Conservation (phyloP, 2,113 vertebrate species). For the Ceyx margarethae region DNA sequence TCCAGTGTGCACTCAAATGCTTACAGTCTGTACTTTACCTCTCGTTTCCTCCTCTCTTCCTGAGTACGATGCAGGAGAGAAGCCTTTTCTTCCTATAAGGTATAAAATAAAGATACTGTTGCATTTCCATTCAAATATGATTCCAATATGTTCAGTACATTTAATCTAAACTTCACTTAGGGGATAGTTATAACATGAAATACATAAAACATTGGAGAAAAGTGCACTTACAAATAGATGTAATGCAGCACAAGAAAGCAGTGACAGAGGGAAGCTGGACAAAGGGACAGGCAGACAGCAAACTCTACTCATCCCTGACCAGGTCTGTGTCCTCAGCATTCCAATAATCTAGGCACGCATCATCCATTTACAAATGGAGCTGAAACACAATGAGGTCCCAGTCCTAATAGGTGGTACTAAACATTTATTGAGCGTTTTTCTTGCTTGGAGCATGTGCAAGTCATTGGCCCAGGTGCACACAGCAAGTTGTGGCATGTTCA, state of each 20-base stretch:
- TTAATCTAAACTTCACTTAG: neutral
- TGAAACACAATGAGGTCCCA: neutral
- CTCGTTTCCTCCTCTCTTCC: constrained; percentile 95
- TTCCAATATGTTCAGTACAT: neutral
- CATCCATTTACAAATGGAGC: neutral
- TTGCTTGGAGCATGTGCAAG: neutral
- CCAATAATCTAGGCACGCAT: neutral
- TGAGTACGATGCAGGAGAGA: constrained; percentile 96
- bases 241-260: neutral
- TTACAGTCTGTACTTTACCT: constrained; percentile 77
- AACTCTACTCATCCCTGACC: neutral
- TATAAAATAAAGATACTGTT: neutral
- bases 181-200: neutral
- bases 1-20: neutral
- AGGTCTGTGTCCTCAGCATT: neutral
- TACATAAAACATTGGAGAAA: accelerated
- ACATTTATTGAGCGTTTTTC: neutral
- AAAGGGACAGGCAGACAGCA: neutral
- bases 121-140: neutral
- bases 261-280: neutral
- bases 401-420: neutral
- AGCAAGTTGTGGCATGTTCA: neutral
- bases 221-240: accelerated
- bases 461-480: neutral
- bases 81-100: constrained; percentile 92